A percentile compares a stretch with the other conserved stretches of the same genome.
These are phyloP conservation scores for Tupaia chinensis DNA, from an alignment of 2,113 vertebrate species.

Conservation along the genomic window DNA sequence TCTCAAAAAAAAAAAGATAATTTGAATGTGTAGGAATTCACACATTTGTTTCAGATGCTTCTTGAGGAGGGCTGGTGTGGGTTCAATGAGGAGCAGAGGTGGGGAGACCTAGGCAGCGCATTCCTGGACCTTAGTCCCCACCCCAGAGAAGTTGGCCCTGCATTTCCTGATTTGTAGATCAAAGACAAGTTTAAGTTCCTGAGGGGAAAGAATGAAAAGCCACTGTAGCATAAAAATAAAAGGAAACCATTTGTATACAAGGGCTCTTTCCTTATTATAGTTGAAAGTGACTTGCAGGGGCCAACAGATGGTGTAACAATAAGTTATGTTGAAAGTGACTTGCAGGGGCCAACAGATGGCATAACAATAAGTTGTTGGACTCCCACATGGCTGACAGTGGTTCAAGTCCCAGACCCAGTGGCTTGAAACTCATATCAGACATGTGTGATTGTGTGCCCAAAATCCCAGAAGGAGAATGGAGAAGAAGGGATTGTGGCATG, in stretches of 20 bases:
- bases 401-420: too few species aligned
- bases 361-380: too few species aligned
- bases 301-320: too few species aligned
- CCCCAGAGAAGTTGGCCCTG: not conserved
- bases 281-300: not conserved
- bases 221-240: not conserved
- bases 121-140: not conserved
- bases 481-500: too few species aligned
- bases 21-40: not conserved
- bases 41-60: not conserved
- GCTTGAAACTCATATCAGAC: too few species aligned
- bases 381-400: too few species aligned
- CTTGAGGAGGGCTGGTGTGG: not conserved
- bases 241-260: not conserved
- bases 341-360: too few species aligned
- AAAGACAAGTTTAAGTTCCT: not conserved
- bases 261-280: not conserved
- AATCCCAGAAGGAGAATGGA: too few species aligned
- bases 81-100: not conserved
- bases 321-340: too few species aligned
- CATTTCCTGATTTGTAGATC: not conserved
- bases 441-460: too few species aligned
- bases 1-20: too few species aligned
- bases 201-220: not conserved
- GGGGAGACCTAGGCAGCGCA: accelerated